Conservation (phyloP, 2,797 vertebrate species). For the Phylloscopus collybita region DNA sequence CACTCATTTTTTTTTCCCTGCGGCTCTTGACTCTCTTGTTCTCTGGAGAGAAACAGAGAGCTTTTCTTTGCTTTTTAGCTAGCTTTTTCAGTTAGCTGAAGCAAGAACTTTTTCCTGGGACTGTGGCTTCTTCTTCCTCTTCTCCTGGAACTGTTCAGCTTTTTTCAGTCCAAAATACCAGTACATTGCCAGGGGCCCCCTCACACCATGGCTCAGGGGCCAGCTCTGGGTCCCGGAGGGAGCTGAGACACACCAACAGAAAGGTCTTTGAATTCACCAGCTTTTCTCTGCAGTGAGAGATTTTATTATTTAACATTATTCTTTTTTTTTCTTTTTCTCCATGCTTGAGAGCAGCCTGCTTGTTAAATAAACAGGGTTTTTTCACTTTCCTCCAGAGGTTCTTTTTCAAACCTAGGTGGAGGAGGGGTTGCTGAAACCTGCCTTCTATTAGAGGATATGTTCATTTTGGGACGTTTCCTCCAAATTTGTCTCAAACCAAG, state of each 20-base stretch:
- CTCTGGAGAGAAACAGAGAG: background rate
- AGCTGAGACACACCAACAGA: background rate
- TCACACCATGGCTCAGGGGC: background rate
- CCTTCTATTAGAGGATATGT: background rate
- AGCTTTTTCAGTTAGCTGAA: background rate
- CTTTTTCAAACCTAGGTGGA: rapidly evolving
- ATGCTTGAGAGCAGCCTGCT: background rate
- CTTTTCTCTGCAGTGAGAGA: background rate
- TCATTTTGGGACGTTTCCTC: background rate
- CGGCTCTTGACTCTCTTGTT: background rate
- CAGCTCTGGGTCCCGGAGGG: background rate
- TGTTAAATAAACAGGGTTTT: background rate
- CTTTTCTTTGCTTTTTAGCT: background rate
- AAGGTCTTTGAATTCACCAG: background rate
- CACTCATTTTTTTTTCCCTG: no score
- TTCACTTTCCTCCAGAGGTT: background rate
- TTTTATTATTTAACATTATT: background rate
- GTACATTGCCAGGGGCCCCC: background rate
- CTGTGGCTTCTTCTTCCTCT: background rate
- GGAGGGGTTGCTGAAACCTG: background rate
- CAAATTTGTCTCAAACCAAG: background rate
- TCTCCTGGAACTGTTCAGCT: background rate
- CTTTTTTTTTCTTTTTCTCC: no score
- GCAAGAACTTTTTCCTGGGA: background rate
- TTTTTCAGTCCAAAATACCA: background rate